Conservation (phyloP, 1,140 invertebrate species). For the Drosophila athabasca region DNA sequence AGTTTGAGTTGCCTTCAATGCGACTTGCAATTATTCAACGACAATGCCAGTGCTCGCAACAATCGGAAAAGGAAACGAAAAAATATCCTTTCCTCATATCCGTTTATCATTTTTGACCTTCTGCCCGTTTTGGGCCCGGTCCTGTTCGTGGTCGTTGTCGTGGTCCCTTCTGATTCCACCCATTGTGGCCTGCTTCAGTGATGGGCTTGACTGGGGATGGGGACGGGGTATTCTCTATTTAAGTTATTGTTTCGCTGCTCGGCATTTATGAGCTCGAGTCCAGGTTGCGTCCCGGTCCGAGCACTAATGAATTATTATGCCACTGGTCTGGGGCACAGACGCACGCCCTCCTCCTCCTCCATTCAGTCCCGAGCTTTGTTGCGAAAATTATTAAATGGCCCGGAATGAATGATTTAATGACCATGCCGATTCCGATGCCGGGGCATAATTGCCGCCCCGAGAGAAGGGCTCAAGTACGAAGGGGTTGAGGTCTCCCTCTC, state of each 20-base stretch:
- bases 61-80: constrained; percentile 61
- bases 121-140: constrained; percentile 47
- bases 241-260: constrained; percentile 70
- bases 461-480: constrained; percentile 60
- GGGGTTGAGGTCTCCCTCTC: constrained; percentile 33
- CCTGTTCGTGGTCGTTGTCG: background rate
- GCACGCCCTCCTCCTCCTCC: constrained; percentile 40
- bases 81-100: constrained; percentile 79
- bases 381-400: constrained; percentile 81
- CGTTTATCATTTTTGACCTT: constrained; percentile 83
- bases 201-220: constrained; percentile 8
- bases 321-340: constrained; percentile 1
- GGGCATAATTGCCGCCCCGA: constrained; percentile 64
- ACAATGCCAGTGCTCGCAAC: constrained; percentile 50
- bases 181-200: constrained; percentile 38
- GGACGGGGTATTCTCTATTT: constrained; percentile 42
- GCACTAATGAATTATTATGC: constrained; percentile 76
- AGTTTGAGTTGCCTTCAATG: background rate
- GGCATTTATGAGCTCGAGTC: constrained; percentile 56
- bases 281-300: constrained; percentile 27
- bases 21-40: constrained; percentile 77
- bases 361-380: constrained; percentile 37
- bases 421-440: constrained; percentile 20
- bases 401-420: constrained; percentile 83
- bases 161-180: constrained; percentile 25